These are phyloP conservation scores for Muscicapa adusta DNA, from an alignment of 2,113 vertebrate genomes.

Conservation along the genomic window DNA sequence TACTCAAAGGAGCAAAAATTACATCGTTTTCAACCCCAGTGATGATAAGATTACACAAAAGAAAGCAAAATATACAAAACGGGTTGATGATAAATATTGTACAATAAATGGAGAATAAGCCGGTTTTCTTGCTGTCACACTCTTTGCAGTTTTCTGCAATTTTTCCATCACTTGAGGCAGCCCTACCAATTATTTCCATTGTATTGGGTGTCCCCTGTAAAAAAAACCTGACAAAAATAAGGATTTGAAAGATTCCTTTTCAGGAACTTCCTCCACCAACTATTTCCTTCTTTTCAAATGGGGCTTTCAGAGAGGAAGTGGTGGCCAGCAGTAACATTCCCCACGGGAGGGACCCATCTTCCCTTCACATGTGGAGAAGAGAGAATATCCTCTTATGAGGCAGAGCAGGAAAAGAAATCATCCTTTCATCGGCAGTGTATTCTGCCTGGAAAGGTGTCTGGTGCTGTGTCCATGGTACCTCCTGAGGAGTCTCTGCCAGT, in stretches of 20 bases:
- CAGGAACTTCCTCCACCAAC: constrained; percentile 66
- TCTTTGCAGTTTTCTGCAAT: constrained; percentile 59
- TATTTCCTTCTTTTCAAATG: constrained; percentile 68
- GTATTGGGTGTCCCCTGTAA: constrained; percentile 45
- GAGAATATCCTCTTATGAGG: constrained; percentile 44
- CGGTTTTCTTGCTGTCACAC: constrained; percentile 60
- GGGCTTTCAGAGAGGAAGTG: constrained; percentile 64
- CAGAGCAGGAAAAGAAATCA: constrained; percentile 46
- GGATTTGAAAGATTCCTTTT: constrained; percentile 68
- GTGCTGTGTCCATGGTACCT: constrained; percentile 19
- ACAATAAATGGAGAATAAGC: constrained; percentile 66
- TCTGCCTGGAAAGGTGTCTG: neutral
- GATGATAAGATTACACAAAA: constrained; percentile 77
- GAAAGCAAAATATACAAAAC: constrained; percentile 76
- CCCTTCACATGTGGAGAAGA: constrained; percentile 56
- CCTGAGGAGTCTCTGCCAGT: constrained; percentile 9
- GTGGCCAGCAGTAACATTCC: constrained; percentile 58
- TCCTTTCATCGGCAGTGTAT: neutral
- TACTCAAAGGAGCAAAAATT: constrained; percentile 82
- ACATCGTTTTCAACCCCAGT: constrained; percentile 74
- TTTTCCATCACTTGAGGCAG: constrained; percentile 60
- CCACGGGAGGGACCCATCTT: constrained; percentile 56
- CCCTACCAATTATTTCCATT: constrained; percentile 57
- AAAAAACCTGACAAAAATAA: constrained; percentile 41
- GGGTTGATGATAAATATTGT: constrained; percentile 71